Base-by-base conservation (phyloP, 2,888 invertebrate genomes). In the Trichacis sp. region DNA sequence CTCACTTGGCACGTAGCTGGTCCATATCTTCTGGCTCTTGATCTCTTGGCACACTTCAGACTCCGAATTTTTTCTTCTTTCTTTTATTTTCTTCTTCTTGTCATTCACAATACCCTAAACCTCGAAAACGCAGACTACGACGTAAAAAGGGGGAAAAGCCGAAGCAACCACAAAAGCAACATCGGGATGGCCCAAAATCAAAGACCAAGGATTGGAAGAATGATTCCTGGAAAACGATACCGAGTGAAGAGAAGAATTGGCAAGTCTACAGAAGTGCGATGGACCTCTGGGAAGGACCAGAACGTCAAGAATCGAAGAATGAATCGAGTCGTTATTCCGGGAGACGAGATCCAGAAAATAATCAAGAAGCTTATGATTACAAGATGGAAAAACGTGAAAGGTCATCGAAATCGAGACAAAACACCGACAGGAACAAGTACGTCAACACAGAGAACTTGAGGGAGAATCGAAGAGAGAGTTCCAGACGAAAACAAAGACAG, bases 211-310 rank as follows among this genome's bases (percentile, higher is more conserved):
- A 82, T 17, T 83, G 82, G 83, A 78, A 78, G 59, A 83, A 80
- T 60, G 84, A 83, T 45, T 83, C 83, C 2, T 83, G 83, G 83
- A 83, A 83, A 57, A 82, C 82, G 14, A 78, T 82, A 63, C 79
- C 83, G 0, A 73, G 77, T 11, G 83, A 84, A 42, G 85, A 84
- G 56, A 83, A 85, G 54, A 84, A 81, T 53, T 85, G 85, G 85
- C 85, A 85, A 29, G 72, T 84, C 11, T 85, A 85, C 62, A 78
- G 84, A 57, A 84, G 81, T 15, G 82, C 84, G 20, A 82, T 85
- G 76, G 85, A 85, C 60, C 74, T 85, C 9, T 85, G 85, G 85
- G 82, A 83, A 15, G 83, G 84, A 50, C 74, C 80, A 0, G 81
- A 79, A 47, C 69, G 61, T 77, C 73, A 81, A 4, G 73, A 67